Evolutionary conservation across 2,113 vertebrate species (phyloP).

Genomic region (Cochlearius cochlearius): DNA sequence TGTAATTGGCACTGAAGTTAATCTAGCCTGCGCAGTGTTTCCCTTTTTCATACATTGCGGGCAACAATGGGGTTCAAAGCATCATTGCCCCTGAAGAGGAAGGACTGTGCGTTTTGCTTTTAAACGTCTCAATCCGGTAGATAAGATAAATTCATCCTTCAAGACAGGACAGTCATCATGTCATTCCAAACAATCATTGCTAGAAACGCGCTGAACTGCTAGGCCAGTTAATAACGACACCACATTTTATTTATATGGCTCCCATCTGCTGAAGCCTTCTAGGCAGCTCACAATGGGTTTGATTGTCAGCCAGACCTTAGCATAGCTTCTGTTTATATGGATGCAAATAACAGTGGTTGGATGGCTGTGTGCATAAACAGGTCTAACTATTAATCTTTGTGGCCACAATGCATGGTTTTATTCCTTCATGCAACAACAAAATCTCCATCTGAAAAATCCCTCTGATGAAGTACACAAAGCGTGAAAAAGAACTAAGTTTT

Average conservation of each 20-base stretch:
- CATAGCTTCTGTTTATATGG: conserved; percentile 53
- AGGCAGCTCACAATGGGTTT: conserved; percentile 63
- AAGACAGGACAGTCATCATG: conserved; percentile 59
- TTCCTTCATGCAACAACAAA: conserved; percentile 21
- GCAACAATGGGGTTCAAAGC: conserved; percentile 17
- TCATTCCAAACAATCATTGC: conserved; percentile 67
- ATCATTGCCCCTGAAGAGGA: not conserved
- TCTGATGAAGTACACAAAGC: not conserved
- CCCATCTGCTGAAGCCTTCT: conserved; percentile 79
- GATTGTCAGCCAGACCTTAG: conserved; percentile 59
- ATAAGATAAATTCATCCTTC: conserved; percentile 63
- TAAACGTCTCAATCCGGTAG: conserved; percentile 3
- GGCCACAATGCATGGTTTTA: not conserved
- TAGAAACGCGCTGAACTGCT: conserved; percentile 64
- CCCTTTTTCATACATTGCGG: not conserved
- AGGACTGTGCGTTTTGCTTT: conserved; percentile 36
- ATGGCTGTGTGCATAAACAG: conserved; percentile 48
- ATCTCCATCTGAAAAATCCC: conserved; percentile 17
- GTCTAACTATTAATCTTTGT: conserved; percentile 51
- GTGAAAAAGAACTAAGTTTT: not conserved
- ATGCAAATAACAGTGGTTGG: conserved; percentile 58
- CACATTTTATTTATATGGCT: conserved; percentile 75
- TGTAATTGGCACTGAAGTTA: conserved; percentile 44
- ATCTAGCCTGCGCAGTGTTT: not conserved
- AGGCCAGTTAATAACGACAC: conserved; percentile 72